phyloP scores from a whole-genome alignment of 2,888 invertebrate genomes.

The Drosophila cognata region DNA sequence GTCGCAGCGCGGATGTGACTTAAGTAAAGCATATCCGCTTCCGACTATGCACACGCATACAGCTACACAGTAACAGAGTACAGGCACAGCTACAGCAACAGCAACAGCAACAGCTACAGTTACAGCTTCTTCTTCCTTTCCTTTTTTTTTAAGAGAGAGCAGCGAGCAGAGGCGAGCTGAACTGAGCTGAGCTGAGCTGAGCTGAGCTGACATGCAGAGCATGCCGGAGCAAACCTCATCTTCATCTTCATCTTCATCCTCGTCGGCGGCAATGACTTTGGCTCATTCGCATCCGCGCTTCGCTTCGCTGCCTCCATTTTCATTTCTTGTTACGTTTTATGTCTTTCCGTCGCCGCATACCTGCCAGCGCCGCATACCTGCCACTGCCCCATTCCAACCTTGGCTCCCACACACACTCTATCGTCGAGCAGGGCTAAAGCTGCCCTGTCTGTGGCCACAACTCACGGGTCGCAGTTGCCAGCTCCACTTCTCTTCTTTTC shows the following conservation, averaged over 20 bases:
- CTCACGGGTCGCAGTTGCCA: slow-evolving; percentile 49
- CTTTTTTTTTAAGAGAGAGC: background rate
- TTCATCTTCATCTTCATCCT: slow-evolving; percentile 30
- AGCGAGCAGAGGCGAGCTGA: background rate
- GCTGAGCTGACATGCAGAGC: slow-evolving; percentile 51
- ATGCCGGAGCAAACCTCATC: slow-evolving; percentile 20
- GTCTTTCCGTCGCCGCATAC: slow-evolving; percentile 73
- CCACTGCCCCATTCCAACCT: background rate
- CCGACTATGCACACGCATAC: slow-evolving; percentile 66
- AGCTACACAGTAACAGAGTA: slow-evolving; percentile 18
- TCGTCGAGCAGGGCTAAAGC: slow-evolving; percentile 48
- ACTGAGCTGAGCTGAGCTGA: slow-evolving; percentile 38
- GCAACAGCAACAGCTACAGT: slow-evolving; percentile 12
- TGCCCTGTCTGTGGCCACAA: slow-evolving; percentile 67
- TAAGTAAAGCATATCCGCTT: slow-evolving; percentile 83
- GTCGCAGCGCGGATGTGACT: slow-evolving; percentile 81
- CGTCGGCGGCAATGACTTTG: slow-evolving; percentile 74
- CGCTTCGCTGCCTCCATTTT: slow-evolving; percentile 73
- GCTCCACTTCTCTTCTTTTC: slow-evolving; percentile 31
- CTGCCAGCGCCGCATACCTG: slow-evolving; percentile 28
- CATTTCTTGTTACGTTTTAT: slow-evolving; percentile 80
- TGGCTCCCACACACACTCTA: background rate
- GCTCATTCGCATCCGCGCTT: slow-evolving; percentile 55
- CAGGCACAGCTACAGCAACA: slow-evolving; percentile 6
- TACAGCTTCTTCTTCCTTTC: slow-evolving; percentile 33